Evolutionary conservation across 2,888 invertebrate genomes (phyloP).

Genomic region (Spilosoma lubricipeda): DNA sequence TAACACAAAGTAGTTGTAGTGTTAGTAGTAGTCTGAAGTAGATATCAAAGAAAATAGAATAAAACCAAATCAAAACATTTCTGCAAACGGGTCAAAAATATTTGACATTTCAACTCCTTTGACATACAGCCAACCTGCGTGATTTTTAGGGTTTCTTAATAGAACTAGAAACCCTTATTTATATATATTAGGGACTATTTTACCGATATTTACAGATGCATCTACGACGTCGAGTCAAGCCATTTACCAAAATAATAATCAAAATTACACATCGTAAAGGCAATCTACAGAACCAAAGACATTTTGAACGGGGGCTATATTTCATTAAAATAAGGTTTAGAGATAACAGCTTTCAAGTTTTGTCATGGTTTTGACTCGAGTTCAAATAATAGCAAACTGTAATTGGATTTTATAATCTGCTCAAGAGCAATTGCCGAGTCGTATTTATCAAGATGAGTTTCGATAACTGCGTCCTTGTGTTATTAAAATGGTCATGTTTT

Average conservation of each 20-base stretch:
- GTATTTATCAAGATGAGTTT: conserved; percentile 24
- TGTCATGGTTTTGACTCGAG: conserved; percentile 21
- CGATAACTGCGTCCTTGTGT: conserved; percentile 13
- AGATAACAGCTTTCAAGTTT: conserved; percentile 15
- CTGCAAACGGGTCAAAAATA: background rate
- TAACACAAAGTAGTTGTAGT: too few relatives aligned
- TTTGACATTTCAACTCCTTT: too few relatives aligned
- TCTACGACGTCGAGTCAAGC: background rate
- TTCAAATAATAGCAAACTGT: conserved; percentile 22
- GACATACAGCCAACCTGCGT: background rate
- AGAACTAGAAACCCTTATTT: background rate
- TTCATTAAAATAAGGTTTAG: conserved; percentile 22
- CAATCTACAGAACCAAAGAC: background rate
- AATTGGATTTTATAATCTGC: conserved; percentile 28
- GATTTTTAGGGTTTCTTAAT: background rate
- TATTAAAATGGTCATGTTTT: conserved; percentile 11
- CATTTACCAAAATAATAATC: background rate
- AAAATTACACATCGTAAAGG: background rate
- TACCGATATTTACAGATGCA: too few relatives aligned
- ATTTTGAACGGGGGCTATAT: background rate
- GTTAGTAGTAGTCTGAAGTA: too few relatives aligned
- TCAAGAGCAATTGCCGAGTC: conserved; percentile 20
- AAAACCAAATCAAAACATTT: background rate
- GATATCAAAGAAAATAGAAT: too few relatives aligned
- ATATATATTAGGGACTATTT: background rate